A percentile compares a stretch with the other conserved stretches of the same genome.
Conservation (phyloP, 2,113 vertebrate genomes). For the Microtus oregoni region DNA sequence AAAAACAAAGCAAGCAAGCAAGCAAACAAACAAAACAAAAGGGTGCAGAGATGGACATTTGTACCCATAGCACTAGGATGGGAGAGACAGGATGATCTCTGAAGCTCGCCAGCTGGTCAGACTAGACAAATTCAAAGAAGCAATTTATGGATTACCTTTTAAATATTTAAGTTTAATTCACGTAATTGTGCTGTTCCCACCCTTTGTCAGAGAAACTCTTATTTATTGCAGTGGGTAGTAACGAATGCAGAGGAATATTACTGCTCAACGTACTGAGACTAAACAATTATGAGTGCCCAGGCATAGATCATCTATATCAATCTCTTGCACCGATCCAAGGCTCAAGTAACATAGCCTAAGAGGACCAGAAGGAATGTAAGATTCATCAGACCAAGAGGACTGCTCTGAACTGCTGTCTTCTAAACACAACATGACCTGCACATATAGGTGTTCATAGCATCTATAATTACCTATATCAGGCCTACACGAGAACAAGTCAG, state of each 20-base stretch:
- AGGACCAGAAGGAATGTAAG: not conserved
- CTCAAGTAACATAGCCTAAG: not conserved
- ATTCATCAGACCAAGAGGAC: not conserved
- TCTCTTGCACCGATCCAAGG: not conserved
- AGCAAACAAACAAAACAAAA: too few relatives aligned
- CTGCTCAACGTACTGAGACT: not conserved
- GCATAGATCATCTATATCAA: not conserved
- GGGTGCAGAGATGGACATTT: not conserved
- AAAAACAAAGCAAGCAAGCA: too few relatives aligned
- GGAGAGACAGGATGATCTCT: not conserved
- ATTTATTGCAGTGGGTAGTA: not conserved
- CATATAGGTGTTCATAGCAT: not conserved
- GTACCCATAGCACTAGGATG: too few relatives aligned
- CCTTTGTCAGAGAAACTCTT: not conserved
- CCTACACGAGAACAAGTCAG: not conserved
- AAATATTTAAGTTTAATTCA: not conserved
- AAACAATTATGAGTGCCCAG: not conserved
- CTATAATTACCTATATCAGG: not conserved
- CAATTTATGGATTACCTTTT: not conserved
- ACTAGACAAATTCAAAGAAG: not conserved
- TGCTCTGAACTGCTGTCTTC: not conserved
- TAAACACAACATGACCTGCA: not conserved
- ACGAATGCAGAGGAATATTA: not conserved
- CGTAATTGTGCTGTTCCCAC: not conserved
- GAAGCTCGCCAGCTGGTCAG: not conserved